Percentiles rank a stretch among this genome's conserved stretches.
These are phyloP conservation scores for Lithophane semibrunnea DNA, from an alignment of 2,888 invertebrate species.

Conservation along the genomic window DNA sequence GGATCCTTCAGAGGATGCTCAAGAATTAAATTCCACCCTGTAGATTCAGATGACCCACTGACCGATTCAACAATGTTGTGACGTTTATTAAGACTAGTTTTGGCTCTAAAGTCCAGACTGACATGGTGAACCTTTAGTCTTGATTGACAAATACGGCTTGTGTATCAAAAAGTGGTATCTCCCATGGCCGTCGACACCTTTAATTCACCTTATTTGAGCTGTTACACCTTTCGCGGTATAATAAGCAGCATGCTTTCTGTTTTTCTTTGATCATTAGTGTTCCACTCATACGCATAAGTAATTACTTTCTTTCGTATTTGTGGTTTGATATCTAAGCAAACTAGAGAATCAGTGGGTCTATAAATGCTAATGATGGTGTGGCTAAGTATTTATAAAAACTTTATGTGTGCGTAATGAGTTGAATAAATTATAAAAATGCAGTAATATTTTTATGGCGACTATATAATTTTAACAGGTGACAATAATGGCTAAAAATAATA, in stretches of 20 bases:
- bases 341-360: background rate
- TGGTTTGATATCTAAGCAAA: slow-evolving; percentile 9
- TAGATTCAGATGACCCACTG: too few relatives aligned
- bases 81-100: background rate
- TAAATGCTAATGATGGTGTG: background rate
- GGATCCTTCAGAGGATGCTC: too few relatives aligned
- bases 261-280: slow-evolving; percentile 27
- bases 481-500: background rate
- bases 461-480: background rate
- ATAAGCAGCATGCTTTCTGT: slow-evolving; percentile 28
- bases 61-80: too few relatives aligned
- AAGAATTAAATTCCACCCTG: too few relatives aligned
- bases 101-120: background rate
- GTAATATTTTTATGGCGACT: background rate
- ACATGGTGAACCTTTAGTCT: background rate
- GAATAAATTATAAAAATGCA: background rate
- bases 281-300: slow-evolving; percentile 19
- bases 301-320: slow-evolving; percentile 33
- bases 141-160: slow-evolving; percentile 6
- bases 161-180: slow-evolving; percentile 23
- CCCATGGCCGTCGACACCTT: slow-evolving; percentile 34
- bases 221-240: slow-evolving; percentile 47
- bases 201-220: slow-evolving; percentile 43
- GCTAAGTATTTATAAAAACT: background rate
- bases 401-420: background rate